Conservation (phyloP, 2,113 vertebrate species). For the Gobius niger region DNA sequence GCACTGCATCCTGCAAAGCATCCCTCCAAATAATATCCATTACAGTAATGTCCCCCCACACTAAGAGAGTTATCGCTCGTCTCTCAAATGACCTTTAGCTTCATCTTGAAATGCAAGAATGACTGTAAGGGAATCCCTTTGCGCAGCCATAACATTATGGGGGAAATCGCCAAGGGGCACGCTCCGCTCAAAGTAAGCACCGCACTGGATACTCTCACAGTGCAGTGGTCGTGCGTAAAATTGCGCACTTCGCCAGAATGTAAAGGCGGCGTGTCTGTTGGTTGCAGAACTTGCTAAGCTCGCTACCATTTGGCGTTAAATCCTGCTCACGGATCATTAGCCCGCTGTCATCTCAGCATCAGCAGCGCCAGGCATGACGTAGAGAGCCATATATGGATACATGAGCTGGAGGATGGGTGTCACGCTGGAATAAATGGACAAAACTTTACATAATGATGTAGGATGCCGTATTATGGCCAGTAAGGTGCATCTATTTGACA, state of each 20-base stretch:
- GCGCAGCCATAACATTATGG: slow-evolving; percentile 39
- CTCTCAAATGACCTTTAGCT: slow-evolving; percentile 73
- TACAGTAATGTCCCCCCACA: neutral
- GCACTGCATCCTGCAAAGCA: neutral
- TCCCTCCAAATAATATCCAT: neutral
- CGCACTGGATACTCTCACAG: neutral
- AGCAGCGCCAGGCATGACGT: slow-evolving; percentile 75
- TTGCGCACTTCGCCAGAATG: neutral
- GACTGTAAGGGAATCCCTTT: slow-evolving; percentile 68
- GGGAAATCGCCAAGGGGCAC: slow-evolving; percentile 10
- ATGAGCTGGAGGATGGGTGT: slow-evolving; percentile 37
- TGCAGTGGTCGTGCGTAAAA: neutral
- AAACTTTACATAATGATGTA: too few species aligned
- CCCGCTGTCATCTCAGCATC: slow-evolving; percentile 65
- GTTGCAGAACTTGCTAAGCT: slow-evolving; percentile 47
- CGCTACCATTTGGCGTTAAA: slow-evolving; percentile 71
- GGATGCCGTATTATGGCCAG: neutral
- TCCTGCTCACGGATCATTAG: slow-evolving; percentile 66
- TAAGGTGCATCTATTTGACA: neutral
- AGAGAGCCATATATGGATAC: slow-evolving; percentile 73
- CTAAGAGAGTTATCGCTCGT: slow-evolving; percentile 19
- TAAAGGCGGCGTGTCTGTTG: slow-evolving; percentile 3
- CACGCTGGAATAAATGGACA: too few species aligned
- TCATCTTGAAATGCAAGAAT: slow-evolving; percentile 46
- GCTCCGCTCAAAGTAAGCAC: neutral